Base-by-base conservation (phyloP, 2,888 invertebrate genomes). In the Drosophila neonasuta region DNA sequence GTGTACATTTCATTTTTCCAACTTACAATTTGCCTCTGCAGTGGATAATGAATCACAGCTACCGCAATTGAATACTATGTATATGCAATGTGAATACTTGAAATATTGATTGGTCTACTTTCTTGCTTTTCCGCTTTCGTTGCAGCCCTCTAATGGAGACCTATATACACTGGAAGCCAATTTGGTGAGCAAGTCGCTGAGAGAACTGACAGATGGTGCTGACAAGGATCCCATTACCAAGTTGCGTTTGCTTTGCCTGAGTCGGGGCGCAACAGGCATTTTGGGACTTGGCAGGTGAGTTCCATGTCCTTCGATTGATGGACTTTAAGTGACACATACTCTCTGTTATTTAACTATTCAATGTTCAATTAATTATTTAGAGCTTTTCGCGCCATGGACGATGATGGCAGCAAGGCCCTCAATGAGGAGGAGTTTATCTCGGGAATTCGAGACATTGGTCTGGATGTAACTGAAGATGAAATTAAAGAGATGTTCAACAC, bases 311-410 rank as follows among this genome's bases (percentile, higher is more conserved):
- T 45, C 51, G 8, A 29, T 54, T 51, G 46, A 30, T 30, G 17
- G 11, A 29, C 32, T 56, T 32, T 13, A 36, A 42, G 46, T 39
- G 44, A 59, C 51, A 59, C 9, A 36, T 45, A 9, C 32, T 29
- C 36, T 34, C 39, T 24, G 44, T 29, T 65, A 66, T 66, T 65
- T 60, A 66, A 58, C 44, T 56, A 56, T 66, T 59, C 36, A 61
- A 75, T 64, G 59, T 55, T 46, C 10, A 56, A 77, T 79, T 71
- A 74, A 60, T 70, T 68, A 79, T 67, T 68, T 83, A 96, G 96
- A 89, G 92, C 95, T 80, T 99, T 99, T 91, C 94, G 97, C 64
- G 93, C 96, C 60, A 96, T 98, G 95, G 98, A 99, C 89, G 97
- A 98, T 71, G 97, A 99, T 89, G 96, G 96, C 44, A 98, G 95